Evolutionary conservation across 2,797 vertebrate species (phyloP).

Genomic region (Lepilemur ruficaudatus): DNA sequence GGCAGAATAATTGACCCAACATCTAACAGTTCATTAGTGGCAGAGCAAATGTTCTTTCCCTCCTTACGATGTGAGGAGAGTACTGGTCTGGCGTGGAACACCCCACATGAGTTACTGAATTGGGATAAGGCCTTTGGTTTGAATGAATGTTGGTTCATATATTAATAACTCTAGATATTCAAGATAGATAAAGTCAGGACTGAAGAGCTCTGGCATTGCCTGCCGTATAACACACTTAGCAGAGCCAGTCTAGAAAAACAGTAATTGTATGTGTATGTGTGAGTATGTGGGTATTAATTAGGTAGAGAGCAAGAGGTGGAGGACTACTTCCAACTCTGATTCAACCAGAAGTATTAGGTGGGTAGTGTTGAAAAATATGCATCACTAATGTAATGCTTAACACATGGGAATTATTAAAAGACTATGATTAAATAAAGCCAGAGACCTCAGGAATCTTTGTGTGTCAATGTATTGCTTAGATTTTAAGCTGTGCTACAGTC

Average conservation of each 20-base stretch:
- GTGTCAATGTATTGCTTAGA: neutral
- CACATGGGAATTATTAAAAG: neutral
- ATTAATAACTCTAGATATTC: neutral
- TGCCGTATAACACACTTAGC: neutral
- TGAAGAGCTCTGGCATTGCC: neutral
- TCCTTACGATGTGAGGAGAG: neutral
- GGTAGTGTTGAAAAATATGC: neutral
- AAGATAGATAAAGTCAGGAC: neutral
- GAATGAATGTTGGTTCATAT: neutral
- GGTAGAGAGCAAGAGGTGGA: fast-evolving
- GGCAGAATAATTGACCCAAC: neutral
- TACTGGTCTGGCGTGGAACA: neutral
- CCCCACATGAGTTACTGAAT: neutral
- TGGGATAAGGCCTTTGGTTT: neutral
- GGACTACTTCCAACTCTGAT: neutral
- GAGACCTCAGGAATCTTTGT: neutral
- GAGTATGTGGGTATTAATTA: neutral
- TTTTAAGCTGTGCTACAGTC: neutral
- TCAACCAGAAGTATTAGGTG: neutral
- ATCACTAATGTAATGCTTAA: neutral
- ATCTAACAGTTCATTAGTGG: neutral
- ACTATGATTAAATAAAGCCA: neutral
- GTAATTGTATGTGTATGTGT: neutral
- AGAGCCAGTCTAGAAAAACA: neutral
- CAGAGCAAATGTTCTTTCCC: neutral